Evolutionary conservation across 2,113 vertebrate genomes (phyloP).

Genomic region (Hyla sarda): DNA sequence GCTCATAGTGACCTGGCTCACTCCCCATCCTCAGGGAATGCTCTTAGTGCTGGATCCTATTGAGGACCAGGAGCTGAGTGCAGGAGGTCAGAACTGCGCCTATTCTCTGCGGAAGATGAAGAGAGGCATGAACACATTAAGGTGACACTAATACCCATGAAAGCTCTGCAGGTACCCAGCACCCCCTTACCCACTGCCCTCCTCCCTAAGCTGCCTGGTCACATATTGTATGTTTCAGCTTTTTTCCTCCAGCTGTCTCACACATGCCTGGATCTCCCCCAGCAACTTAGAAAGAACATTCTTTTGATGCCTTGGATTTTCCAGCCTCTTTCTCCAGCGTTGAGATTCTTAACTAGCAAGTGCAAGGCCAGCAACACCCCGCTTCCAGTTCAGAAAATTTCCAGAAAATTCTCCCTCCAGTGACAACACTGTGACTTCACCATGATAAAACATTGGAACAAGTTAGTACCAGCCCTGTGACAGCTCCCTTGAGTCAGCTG

Average conservation of each 20-base stretch:
- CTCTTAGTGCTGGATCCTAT: slow-evolving; percentile 18
- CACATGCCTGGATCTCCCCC: slow-evolving; percentile 58
- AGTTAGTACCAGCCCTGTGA: background rate
- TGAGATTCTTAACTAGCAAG: background rate
- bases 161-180: background rate
- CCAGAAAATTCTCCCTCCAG: background rate
- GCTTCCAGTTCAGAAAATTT: background rate
- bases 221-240: background rate
- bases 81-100: background rate
- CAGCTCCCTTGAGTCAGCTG: background rate
- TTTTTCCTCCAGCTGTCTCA: slow-evolving; percentile 40
- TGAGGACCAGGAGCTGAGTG: background rate
- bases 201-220: background rate
- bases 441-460: background rate
- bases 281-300: slow-evolving; percentile 55
- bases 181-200: background rate
- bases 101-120: background rate
- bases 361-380: slow-evolving; percentile 9
- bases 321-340: slow-evolving; percentile 36
- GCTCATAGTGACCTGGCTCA: slow-evolving; percentile 34
- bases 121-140: slow-evolving; percentile 26
- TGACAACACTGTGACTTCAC: background rate
- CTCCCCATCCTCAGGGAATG: background rate
- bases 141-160: slow-evolving; percentile 23
- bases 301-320: slow-evolving; percentile 56